Conservation (phyloP, 2,888 invertebrate species). For the Formica aserva region DNA sequence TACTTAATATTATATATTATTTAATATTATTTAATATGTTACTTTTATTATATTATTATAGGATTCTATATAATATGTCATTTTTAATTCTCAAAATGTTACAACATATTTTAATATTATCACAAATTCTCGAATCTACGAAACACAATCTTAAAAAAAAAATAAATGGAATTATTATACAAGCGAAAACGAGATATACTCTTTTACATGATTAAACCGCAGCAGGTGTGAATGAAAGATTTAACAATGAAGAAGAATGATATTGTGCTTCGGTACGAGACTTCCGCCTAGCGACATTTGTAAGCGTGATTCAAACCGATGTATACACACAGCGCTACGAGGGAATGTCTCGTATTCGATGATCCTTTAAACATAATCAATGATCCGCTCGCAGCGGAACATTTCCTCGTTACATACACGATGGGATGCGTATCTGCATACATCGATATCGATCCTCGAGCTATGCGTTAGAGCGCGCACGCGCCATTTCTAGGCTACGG, state of each 20-base stretch:
- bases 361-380: constrained; percentile 74
- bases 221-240: neutral
- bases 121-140: neutral
- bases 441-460: constrained; percentile 63
- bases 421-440: constrained; percentile 52
- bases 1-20: neutral
- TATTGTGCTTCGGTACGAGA: neutral
- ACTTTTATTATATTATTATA: neutral
- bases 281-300: constrained; percentile 55
- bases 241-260: neutral
- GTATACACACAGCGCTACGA: constrained; percentile 57
- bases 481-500: constrained; percentile 33
- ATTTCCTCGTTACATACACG: constrained; percentile 57
- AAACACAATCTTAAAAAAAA: neutral
- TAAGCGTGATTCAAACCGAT: constrained; percentile 71
- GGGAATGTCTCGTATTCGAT: constrained; percentile 63
- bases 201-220: neutral
- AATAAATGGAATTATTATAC: neutral
- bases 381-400: constrained; percentile 66
- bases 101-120: constrained; percentile 4
- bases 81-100: neutral
- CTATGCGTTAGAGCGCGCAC: neutral
- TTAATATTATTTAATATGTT: neutral
- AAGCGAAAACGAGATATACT: neutral
- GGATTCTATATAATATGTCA: neutral